Conservation (phyloP, 2,797 vertebrate genomes). For the Sebastes cheni region DNA sequence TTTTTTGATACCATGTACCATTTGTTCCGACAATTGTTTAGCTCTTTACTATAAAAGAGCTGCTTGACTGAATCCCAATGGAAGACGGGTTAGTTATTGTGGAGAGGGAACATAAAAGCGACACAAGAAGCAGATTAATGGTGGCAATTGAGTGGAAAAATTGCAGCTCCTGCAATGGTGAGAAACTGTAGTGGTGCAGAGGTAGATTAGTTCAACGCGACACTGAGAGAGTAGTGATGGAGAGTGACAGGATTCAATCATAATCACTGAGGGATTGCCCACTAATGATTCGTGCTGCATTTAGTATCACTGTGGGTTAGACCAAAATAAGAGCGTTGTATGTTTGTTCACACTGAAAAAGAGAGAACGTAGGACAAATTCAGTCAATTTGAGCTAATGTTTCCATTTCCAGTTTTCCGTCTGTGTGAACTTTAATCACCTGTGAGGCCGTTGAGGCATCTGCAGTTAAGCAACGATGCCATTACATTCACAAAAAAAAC, state of each 20-base stretch:
- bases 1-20: background rate
- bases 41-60: conserved; percentile 1
- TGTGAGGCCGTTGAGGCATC: background rate
- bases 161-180: conserved; percentile 1
- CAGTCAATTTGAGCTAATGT: background rate
- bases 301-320: background rate
- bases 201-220: conserved; percentile 24
- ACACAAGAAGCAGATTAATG: conserved; percentile 53
- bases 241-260: conserved; percentile 41
- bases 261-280: background rate
- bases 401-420: conserved; percentile 1
- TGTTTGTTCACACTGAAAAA: background rate
- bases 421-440: background rate
- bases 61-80: conserved; percentile 15
- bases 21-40: background rate
- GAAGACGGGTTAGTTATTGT: conserved; percentile 16
- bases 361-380: background rate
- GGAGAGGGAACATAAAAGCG: conserved; percentile 22
- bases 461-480: background rate
- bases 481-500: background rate
- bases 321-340: background rate
- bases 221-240: conserved; percentile 13
- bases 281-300: background rate
- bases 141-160: conserved; percentile 50
- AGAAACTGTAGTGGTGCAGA: background rate